phyloP scores from a whole-genome alignment of 2,888 invertebrate genomes.

The Spilarctia lutea region DNA sequence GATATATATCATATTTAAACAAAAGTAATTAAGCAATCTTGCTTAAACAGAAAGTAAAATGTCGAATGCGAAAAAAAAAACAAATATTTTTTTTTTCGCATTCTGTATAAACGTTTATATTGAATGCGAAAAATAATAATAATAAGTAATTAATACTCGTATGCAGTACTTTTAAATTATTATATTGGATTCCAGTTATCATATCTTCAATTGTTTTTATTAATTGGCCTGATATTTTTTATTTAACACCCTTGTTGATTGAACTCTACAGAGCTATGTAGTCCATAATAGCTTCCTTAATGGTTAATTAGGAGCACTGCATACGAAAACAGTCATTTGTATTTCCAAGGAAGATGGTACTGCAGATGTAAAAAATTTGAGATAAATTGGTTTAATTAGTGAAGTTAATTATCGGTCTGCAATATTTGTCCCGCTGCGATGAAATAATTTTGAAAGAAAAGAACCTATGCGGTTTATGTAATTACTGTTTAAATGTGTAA shows the following conservation, averaged over 20 bases:
- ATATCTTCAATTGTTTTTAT: background rate
- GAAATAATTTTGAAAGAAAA: slow-evolving; percentile 34
- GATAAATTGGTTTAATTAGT: slow-evolving; percentile 46
- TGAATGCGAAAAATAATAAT: no score
- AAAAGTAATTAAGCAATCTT: no score
- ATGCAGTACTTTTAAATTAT: background rate
- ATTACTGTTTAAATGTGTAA: slow-evolving; percentile 25
- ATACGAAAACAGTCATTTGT: slow-evolving; percentile 36
- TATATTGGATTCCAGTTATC: background rate
- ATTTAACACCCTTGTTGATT: background rate
- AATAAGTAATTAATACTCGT: no score
- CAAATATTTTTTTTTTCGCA: no score
- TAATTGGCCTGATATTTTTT: background rate
- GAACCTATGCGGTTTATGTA: slow-evolving; percentile 29
- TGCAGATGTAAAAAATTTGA: slow-evolving; percentile 34
- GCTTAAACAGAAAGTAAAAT: background rate
- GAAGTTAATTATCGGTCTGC: slow-evolving; percentile 43
- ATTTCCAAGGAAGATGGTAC: slow-evolving; percentile 34
- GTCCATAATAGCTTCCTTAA: slow-evolving; percentile 30
- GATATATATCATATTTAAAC: no score
- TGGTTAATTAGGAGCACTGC: slow-evolving; percentile 37
- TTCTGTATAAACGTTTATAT: no score
- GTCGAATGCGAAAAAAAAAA: no score
- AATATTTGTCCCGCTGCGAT: slow-evolving; percentile 33
- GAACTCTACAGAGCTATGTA: slow-evolving; percentile 16